Percentiles rank a stretch among this genome's conserved stretches.
Evolutionary conservation across 37 sponge, comb jelly and placozoan genomes (phyloP).

Genomic region (Amphimedon queenslandica): DNA sequence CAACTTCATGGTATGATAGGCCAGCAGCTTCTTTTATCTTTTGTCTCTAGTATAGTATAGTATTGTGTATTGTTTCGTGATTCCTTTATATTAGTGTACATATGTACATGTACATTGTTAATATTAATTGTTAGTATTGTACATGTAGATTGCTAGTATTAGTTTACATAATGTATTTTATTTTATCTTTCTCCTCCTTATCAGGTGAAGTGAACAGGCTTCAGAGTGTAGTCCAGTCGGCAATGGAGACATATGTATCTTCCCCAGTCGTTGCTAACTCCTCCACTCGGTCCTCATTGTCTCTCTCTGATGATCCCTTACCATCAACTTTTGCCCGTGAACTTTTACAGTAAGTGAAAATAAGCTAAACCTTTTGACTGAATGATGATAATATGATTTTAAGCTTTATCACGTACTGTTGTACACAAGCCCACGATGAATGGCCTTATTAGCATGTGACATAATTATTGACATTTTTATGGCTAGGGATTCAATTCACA

Average conservation of each 20-base stretch:
- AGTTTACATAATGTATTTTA: no score
- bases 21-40: neutral
- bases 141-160: no score
- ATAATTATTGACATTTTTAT: no score
- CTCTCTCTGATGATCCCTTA: conserved; percentile 25
- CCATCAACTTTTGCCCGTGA: conserved; percentile 32
- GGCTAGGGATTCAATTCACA: no score
- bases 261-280: neutral
- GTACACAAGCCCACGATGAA: no score
- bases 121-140: no score
- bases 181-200: neutral
- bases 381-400: no score
- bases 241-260: conserved; percentile 22
- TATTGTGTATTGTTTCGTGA: neutral
- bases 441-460: no score
- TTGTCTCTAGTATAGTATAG: neutral
- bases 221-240: conserved; percentile 42
- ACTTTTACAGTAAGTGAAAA: conserved; percentile 41
- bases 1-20: neutral
- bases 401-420: no score
- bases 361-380: no score
- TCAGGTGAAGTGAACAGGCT: conserved; percentile 25
- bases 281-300: conserved; percentile 10
- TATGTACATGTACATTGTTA: neutral
- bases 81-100: neutral